Evolutionary conservation across 2,797 vertebrate genomes (phyloP).

Genomic region (Alfaro cultratus): DNA sequence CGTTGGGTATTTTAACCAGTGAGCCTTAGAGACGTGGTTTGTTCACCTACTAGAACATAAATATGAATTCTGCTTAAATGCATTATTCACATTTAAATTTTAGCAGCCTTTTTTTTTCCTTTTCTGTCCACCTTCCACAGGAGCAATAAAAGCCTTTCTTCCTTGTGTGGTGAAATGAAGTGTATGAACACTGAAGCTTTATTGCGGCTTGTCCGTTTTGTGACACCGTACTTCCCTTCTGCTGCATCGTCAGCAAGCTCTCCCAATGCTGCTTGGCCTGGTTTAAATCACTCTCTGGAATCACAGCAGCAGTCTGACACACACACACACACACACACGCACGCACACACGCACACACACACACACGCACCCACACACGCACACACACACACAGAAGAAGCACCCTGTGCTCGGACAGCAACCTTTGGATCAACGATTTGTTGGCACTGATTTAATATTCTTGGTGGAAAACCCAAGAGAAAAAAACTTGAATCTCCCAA

Average conservation of each 20-base stretch:
- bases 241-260: conserved; percentile 61
- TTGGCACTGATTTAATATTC: neutral
- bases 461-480: neutral
- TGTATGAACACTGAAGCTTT: conserved; percentile 44
- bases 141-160: neutral
- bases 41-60: neutral
- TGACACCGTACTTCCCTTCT: conserved; percentile 36
- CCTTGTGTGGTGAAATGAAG: conserved; percentile 12
- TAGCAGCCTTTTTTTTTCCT: neutral
- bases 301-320: conserved; percentile 31
- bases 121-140: conserved; percentile 2
- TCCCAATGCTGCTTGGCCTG: conserved; percentile 28
- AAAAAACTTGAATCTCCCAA: conserved; percentile 14
- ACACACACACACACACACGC: conserved; percentile 5
- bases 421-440: neutral
- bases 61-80: neutral
- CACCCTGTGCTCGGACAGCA: neutral
- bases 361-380: conserved; percentile 6
- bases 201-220: conserved; percentile 38
- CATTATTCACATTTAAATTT: neutral
- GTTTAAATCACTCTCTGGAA: conserved; percentile 56
- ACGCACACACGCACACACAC: conserved; percentile 10
- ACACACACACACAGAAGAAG: neutral
- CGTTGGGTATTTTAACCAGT: neutral
- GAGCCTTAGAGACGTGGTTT: neutral